Evolutionary conservation across 2,797 vertebrate species (phyloP).

Genomic region (Channallabes apus): DNA sequence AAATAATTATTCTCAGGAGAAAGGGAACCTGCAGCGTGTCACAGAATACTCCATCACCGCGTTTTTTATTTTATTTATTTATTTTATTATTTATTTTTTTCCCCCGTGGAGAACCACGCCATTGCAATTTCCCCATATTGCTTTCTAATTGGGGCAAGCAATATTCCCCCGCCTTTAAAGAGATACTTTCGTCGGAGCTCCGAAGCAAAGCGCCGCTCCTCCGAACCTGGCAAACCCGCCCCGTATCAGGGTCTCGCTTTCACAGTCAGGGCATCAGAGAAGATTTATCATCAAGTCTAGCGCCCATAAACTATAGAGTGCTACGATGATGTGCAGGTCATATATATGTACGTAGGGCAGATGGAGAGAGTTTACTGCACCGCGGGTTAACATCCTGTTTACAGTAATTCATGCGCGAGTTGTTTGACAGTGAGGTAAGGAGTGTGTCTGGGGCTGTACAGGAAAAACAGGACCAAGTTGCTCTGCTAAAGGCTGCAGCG

Average conservation of each 20-base stretch:
- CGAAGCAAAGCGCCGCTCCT: constrained; percentile 8
- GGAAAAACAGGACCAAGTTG: constrained; percentile 21
- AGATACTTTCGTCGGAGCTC: constrained; percentile 52
- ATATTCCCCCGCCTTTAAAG: constrained; percentile 55
- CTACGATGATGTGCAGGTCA: constrained; percentile 16
- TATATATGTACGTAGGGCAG: constrained; percentile 35
- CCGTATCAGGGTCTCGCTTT: constrained; percentile 1
- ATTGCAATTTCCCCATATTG: constrained; percentile 58
- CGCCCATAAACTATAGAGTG: constrained; percentile 24
- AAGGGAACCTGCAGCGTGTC: constrained; percentile 57
- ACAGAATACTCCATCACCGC: constrained; percentile 56
- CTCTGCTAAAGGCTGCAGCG: constrained; percentile 14
- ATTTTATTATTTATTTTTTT: no score
- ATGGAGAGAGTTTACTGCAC: constrained; percentile 69
- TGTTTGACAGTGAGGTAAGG: constrained; percentile 67
- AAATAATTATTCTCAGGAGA: constrained; percentile 69
- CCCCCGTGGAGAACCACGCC: constrained; percentile 41
- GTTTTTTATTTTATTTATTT: constrained; percentile 54
- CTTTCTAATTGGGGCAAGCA: constrained; percentile 57
- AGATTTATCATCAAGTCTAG: not conserved
- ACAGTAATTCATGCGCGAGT: constrained; percentile 64
- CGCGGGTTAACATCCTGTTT: constrained; percentile 73
- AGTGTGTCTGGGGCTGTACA: constrained; percentile 18
- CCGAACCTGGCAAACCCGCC: constrained; percentile 32
- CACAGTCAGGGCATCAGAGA: not conserved